Evolutionary conservation across 2,888 invertebrate genomes (phyloP), one percentile per base, ranked within the genome.

Genomic region (Timandra comae): DNA sequence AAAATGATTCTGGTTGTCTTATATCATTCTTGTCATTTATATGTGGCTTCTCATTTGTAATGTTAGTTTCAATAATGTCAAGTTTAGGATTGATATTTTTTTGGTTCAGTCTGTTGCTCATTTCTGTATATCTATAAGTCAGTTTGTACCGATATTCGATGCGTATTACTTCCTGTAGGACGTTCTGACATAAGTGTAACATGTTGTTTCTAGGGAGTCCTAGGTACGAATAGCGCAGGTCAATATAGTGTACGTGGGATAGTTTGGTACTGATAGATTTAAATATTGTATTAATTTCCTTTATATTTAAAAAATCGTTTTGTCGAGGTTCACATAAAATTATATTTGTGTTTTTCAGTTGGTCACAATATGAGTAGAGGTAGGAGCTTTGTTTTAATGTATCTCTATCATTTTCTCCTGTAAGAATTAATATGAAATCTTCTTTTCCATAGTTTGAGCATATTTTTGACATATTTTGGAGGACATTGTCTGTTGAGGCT

Each of bases 391-490:
- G 20, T 7, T 10, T 19, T 3, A 4, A 16, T 8, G 11, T 16
- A 7, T 25, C 11, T n/a, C 10, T 25, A 11, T 30, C 30, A 30
- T 30, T 30, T 30, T 16, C 20, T 7, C 30, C 30, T 3, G 30
- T 26, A 7, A 30, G 10, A 10, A 30, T 30, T 3, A 30, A 7
- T 2, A 30, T 19, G 11, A 10, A 30, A 11, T 30, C 30, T 8
- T 8, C 5, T 7, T 19, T 25, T 9, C 25, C 19, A 10, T 20
- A 30, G 12, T 25, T 10, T 10, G 7, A 25, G 19, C 30, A 30
- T 4, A 7, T n/a, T n/a, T 4, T 7, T 10, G 7, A 9, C 10
- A 30, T 30, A 5, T n/a, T 7, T 11, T 25, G 24, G 7, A 25
- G 16, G 16, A 30, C 11, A 25, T 30, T 16, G 13, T 30, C 24